These are phyloP conservation scores for Cerceris ruficornis DNA, from an alignment of 2,888 invertebrate genomes.

Conservation along the genomic window DNA sequence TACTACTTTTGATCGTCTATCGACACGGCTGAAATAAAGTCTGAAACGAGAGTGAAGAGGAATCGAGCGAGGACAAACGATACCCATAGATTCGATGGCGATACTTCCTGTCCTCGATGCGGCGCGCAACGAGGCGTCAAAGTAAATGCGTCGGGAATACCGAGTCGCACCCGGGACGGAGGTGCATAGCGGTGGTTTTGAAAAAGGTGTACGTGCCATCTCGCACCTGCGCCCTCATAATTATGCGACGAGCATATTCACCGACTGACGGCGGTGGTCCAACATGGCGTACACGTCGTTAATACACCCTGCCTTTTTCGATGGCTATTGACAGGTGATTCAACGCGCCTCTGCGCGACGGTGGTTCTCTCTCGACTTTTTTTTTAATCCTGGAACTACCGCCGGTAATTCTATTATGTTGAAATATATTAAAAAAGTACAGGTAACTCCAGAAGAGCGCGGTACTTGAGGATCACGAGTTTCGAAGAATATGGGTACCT, in stretches of 20 bases:
- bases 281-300: conserved; percentile 30
- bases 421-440: too few species aligned
- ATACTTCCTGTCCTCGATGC: conserved; percentile 39
- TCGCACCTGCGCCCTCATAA: conserved; percentile 55
- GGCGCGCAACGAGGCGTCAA: conserved; percentile 2
- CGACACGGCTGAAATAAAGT: not conserved
- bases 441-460: too few species aligned
- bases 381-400: too few species aligned
- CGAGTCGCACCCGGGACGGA: conserved; percentile 5
- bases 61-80: conserved; percentile 25
- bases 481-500: too few species aligned
- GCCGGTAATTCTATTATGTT: too few species aligned
- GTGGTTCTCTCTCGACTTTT: not conserved
- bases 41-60: conserved; percentile 1
- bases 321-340: conserved; percentile 40
- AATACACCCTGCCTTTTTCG: conserved; percentile 40
- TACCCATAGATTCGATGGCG: conserved; percentile 33
- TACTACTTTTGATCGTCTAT: not conserved
- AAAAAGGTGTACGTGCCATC: conserved; percentile 61
- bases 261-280: conserved; percentile 49
- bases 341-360: conserved; percentile 4
- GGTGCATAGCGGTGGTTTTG: conserved; percentile 53
- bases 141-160: conserved; percentile 16
- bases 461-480: too few species aligned
- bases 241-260: conserved; percentile 63